Evolutionary conservation across 2,888 invertebrate genomes (phyloP), one percentile per base, ranked within the genome.

Genomic region (Tricholauxania praeusta): DNA sequence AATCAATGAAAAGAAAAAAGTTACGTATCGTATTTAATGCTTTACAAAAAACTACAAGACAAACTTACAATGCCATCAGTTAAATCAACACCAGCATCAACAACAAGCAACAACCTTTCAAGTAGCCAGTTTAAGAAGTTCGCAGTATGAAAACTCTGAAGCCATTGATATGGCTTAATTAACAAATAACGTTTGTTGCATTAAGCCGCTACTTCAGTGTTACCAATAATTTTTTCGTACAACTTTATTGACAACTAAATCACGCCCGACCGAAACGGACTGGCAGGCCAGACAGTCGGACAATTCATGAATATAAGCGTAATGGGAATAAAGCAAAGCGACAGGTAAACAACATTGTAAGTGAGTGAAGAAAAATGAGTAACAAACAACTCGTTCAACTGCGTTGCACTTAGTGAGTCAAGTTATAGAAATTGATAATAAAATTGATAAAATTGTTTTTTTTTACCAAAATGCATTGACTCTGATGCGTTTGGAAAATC

Each of bases 201-300:
- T 28, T 48, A 63, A 62, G 32, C 53, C 71, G 49, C 63, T 10
- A 17, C 55, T 15, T n/a, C 6, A 53, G 55, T 5, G 22, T 28
- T 17, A 22, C 49, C 22, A 17, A 49, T 64, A 28, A 19, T 51
- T 48, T 49, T 19, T 49, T 57, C 19, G 12, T n/a, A 49, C 52
- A 52, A 66, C 32, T 66, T 66, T 66, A 66, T 66, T 69, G 53
- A 60, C 69, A 69, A 69, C 69, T 60, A 69, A 52, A 69, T 60
- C 69, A 69, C 67, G 67, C 67, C 67, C 57, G 47, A 57, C 19
- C 19, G 57, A 48, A 17, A 55, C 12, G 28, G 14, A 48, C 19
- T 10, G 7, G 14, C 63, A 63, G 48, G 2, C 39, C 39, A 39
- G 39, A 39, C 39, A 39, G 7, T 39, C 39, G 39, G 6, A 39